Percentiles rank a stretch among this genome's conserved stretches.
These are phyloP conservation scores for Agrilus biguttatus DNA, from an alignment of 2,888 invertebrate genomes.

Conservation along the genomic window DNA sequence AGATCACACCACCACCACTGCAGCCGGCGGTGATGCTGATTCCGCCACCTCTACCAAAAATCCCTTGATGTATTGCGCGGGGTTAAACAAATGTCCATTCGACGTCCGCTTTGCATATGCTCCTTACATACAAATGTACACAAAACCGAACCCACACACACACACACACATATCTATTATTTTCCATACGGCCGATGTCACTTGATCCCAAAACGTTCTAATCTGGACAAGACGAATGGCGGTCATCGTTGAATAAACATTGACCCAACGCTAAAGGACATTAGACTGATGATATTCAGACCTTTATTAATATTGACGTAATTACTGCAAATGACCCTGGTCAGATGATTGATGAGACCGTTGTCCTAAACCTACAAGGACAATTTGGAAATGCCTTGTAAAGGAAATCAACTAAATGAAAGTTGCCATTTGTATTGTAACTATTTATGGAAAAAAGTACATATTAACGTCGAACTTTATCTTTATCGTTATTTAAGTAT, in stretches of 20 bases:
- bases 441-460: too few relatives aligned
- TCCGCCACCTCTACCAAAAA: constrained; percentile 20
- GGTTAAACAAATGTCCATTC: constrained; percentile 29
- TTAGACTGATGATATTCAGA: too few relatives aligned
- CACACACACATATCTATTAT: constrained; percentile 5
- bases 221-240: constrained; percentile 10
- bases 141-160: constrained; percentile 16
- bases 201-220: constrained; percentile 7
- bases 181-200: constrained; percentile 13
- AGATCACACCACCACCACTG: neutral
- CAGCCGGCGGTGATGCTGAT: too few relatives aligned
- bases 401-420: too few relatives aligned
- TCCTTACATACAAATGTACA: constrained; percentile 25
- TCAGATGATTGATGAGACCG: too few relatives aligned
- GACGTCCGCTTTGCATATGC: constrained; percentile 30
- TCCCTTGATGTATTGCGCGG: constrained; percentile 30
- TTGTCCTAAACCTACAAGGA: too few relatives aligned
- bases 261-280: neutral
- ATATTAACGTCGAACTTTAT: too few relatives aligned
- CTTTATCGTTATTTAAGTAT: too few relatives aligned
- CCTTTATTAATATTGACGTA: too few relatives aligned
- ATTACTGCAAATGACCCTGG: too few relatives aligned
- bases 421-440: too few relatives aligned
- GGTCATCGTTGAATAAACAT: constrained; percentile 8
- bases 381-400: too few relatives aligned